These are phyloP conservation scores for Hydropotes inermis DNA, from an alignment of 2,113 vertebrate genomes.

Conservation along the genomic window DNA sequence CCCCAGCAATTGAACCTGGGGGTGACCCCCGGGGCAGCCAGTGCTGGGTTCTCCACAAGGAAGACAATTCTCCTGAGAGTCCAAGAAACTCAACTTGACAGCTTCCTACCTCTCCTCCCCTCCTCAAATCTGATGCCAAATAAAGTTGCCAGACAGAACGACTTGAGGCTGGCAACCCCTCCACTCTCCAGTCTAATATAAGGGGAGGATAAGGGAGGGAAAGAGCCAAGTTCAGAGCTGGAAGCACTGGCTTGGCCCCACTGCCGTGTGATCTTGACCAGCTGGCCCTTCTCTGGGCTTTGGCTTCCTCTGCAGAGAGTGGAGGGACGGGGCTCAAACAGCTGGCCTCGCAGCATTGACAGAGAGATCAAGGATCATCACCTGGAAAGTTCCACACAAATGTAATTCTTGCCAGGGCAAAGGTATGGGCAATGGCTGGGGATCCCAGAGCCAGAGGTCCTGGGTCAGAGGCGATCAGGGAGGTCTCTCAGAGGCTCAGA, in stretches of 20 bases:
- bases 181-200: background rate
- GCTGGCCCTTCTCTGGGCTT: background rate
- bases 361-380: too few species aligned
- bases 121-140: background rate
- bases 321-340: background rate
- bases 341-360: fast-evolving
- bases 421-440: background rate
- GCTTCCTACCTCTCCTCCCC: background rate
- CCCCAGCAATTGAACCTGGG: background rate
- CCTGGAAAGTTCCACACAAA: background rate
- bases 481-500: background rate
- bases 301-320: background rate
- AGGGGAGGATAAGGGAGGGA: background rate
- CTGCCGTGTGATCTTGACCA: fast-evolving
- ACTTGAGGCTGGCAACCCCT: background rate
- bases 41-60: background rate
- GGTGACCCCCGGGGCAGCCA: fast-evolving
- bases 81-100: background rate
- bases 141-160: background rate
- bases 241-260: background rate
- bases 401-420: background rate
- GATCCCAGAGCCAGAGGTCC: background rate
- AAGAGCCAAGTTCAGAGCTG: background rate
- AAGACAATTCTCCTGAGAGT: background rate
- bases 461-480: fast-evolving